phyloP scores from a whole-genome alignment of 2,113 vertebrate species.

The Stigmatopora nigra region DNA sequence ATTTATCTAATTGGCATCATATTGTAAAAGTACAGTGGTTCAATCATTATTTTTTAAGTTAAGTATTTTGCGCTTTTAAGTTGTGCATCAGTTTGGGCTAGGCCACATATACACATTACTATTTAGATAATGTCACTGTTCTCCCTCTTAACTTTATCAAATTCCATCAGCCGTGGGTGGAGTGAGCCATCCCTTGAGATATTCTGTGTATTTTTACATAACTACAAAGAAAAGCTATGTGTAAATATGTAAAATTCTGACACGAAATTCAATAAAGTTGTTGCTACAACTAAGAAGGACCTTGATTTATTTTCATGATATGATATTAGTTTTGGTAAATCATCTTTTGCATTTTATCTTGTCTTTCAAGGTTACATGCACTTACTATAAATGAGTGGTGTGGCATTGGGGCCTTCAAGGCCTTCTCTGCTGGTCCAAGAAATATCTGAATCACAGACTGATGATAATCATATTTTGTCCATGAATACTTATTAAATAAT shows the following conservation, averaged over 20 bases:
- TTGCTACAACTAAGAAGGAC: slow-evolving; percentile 60
- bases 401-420: too few species aligned
- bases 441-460: too few species aligned
- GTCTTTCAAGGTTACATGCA: neutral
- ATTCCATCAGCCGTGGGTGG: slow-evolving; percentile 4
- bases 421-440: too few species aligned
- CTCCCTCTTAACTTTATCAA: neutral
- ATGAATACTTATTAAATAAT: too few species aligned
- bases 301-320: neutral
- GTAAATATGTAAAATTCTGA: slow-evolving; percentile 75
- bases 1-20: neutral
- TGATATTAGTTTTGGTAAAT: neutral
- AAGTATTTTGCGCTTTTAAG: neutral
- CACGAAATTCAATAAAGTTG: slow-evolving; percentile 74
- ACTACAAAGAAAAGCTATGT: slow-evolving; percentile 57
- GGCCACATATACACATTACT: neutral
- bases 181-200: slow-evolving; percentile 35
- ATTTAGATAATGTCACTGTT: neutral
- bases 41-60: neutral
- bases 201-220: slow-evolving; percentile 79
- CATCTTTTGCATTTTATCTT: neutral
- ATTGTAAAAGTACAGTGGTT: neutral
- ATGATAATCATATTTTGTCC: too few species aligned
- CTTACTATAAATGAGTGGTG: too few species aligned
- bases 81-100: neutral